Evolutionary conservation across 2,888 invertebrate species (phyloP), one percentile per base, ranked within the genome.

Genomic region (Herminia tarsipennalis): DNA sequence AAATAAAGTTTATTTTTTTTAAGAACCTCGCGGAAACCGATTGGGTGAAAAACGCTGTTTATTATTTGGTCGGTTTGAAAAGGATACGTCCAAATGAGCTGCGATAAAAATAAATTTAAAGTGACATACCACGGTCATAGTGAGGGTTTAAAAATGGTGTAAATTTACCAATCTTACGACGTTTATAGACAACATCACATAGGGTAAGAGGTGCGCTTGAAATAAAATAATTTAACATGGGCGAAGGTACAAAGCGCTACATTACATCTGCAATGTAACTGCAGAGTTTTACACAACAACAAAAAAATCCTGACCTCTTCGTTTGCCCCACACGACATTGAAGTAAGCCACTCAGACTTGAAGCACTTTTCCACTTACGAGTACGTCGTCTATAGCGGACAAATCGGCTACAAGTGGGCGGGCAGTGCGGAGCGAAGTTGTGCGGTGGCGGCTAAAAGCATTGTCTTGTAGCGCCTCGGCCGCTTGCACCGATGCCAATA

Each of bases 361-460:
- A 56, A 62, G 53, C 64, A 65, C 65, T 70, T 63, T 61, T 61
- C 67, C 63, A 65, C 71, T 70, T 65, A 60, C 43, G 46, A 27
- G 13, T 14, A n/a, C 40, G 18, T 37, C 54, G 54, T 50, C 44
- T 58, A 56, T 55, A 62, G 51, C 47, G 58, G 56, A 70, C 71
- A 70, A 68, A 66, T 69, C 69, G 56, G 57, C 65, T 57, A 70
- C 71, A 73, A 73, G 69, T 63, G 64, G 56, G 54, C 42, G 24
- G 22, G 36, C 29, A 43, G 35, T 32, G 33, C 20, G 49, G 22
- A 16, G 24, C 28, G 32, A 14, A 49, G 46, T 43, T 46, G 57
- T 46, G 51, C 48, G 57, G 64, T 34, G 59, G 44, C 44, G 47
- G 61, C 69, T 82, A 78, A 82, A 76, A 83, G 83, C 82, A 71